Conservation (phyloP, 2,797 vertebrate species). For the Lycodopsis pacificus region DNA sequence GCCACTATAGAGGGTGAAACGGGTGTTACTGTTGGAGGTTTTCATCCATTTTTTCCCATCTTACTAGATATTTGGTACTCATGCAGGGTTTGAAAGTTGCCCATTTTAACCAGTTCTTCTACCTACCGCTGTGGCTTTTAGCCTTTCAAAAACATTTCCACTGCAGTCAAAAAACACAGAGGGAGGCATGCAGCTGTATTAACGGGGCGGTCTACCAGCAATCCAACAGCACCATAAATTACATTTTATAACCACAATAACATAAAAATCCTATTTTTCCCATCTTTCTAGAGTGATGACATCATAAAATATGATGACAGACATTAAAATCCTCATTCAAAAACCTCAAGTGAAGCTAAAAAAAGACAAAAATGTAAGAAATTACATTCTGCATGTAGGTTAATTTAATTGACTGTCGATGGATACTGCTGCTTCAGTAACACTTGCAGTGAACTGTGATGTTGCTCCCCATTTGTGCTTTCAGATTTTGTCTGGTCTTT, state of each 20-base stretch:
- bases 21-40: not conserved
- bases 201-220: not conserved
- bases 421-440: not conserved
- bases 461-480: not conserved
- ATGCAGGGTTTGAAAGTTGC: not conserved
- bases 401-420: not conserved
- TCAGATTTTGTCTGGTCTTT: not conserved
- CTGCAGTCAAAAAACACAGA: not conserved
- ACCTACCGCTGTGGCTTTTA: not conserved
- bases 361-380: too few species aligned
- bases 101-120: not conserved
- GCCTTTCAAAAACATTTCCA: not conserved
- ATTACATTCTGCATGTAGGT: not conserved
- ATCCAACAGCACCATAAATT: not conserved
- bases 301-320: not conserved
- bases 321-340: not conserved
- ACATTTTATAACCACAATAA: not conserved
- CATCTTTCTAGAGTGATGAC: not conserved
- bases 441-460: not conserved
- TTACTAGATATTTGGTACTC: not conserved
- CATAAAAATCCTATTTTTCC: not conserved
- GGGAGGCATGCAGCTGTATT: not conserved
- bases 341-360: too few species aligned
- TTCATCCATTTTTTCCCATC: not conserved
- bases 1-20: not conserved